Evolutionary conservation across 2,797 vertebrate species (phyloP).

Genomic region (Peromyscus melanophrys): DNA sequence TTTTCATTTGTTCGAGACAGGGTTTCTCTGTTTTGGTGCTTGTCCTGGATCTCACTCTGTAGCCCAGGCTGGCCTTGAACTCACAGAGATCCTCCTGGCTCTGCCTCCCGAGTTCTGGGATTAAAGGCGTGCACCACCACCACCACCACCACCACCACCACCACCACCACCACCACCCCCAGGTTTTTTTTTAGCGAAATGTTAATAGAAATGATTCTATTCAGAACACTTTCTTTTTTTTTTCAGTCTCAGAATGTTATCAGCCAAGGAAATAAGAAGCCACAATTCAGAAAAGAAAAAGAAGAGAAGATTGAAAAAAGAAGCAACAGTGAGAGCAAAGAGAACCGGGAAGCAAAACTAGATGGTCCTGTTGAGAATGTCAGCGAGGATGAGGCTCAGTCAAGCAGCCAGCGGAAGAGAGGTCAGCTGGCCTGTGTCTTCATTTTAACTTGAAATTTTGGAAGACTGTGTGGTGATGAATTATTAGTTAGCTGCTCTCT

Average conservation of each 20-base stretch:
- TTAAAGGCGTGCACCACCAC: too few species aligned
- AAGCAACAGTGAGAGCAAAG: slow-evolving; percentile 90
- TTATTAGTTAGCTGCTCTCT: background rate
- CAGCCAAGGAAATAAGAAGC: slow-evolving; percentile 92
- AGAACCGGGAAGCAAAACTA: slow-evolving; percentile 90
- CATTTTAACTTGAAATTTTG: background rate
- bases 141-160: too few species aligned
- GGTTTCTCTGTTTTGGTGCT: too few species aligned
- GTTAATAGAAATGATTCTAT: slow-evolving; percentile 68
- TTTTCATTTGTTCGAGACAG: background rate
- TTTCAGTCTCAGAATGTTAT: slow-evolving; percentile 92
- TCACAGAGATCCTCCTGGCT: too few species aligned
- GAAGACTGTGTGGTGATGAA: background rate
- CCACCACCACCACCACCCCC: too few species aligned
- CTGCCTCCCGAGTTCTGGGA: too few species aligned
- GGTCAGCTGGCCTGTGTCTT: slow-evolving; percentile 85
- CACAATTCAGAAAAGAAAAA: slow-evolving; percentile 91
- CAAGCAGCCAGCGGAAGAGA: slow-evolving; percentile 92
- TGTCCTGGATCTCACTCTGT: too few species aligned
- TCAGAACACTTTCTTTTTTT: slow-evolving; percentile 79
- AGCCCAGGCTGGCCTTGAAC: too few species aligned
- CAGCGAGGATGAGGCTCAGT: slow-evolving; percentile 91
- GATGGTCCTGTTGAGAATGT: slow-evolving; percentile 87
- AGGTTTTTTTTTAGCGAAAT: slow-evolving; percentile 35
- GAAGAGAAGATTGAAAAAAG: slow-evolving; percentile 91